These are phyloP conservation scores for Lindbergichthys nudifrons DNA, from an alignment of 2,797 vertebrate genomes.

Conservation along the genomic window DNA sequence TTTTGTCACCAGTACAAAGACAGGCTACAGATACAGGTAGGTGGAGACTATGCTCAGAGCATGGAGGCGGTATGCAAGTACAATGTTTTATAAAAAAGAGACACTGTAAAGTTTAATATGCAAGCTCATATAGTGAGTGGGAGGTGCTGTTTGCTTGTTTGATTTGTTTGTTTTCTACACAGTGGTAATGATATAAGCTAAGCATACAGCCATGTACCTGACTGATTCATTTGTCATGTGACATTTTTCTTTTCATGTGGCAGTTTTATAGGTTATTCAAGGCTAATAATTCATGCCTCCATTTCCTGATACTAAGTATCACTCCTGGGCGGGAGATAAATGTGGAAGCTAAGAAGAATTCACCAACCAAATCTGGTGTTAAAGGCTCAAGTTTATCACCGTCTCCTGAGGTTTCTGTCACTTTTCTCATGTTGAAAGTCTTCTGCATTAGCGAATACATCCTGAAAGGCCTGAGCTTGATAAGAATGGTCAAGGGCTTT, in stretches of 20 bases:
- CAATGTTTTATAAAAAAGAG: conserved; percentile 11
- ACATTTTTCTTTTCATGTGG: background rate
- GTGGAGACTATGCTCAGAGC: background rate
- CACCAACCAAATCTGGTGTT: conserved; percentile 24
- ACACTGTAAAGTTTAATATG: background rate
- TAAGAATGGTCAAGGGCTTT: conserved; percentile 33
- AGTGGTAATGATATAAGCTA: background rate
- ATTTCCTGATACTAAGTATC: conserved; percentile 3
- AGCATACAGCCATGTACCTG: background rate
- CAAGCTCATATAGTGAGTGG: conserved; percentile 21
- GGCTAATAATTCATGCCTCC: conserved; percentile 1
- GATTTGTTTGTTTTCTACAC: conserved; percentile 23
- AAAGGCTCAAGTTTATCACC: conserved; percentile 25
- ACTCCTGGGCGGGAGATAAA: conserved; percentile 15
- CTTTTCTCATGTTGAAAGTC: conserved; percentile 20
- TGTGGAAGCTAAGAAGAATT: conserved; percentile 4
- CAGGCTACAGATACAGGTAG: background rate
- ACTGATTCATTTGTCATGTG: background rate
- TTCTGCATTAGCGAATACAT: conserved; percentile 4
- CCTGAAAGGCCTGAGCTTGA: conserved; percentile 7
- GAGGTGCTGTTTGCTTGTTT: conserved; percentile 27
- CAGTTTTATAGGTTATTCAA: background rate
- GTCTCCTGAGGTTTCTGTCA: conserved; percentile 21
- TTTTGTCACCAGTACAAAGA: background rate
- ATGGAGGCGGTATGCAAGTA: background rate